phyloP scores from a whole-genome alignment of 2,888 invertebrate species.

The Harpalus rufipes region DNA sequence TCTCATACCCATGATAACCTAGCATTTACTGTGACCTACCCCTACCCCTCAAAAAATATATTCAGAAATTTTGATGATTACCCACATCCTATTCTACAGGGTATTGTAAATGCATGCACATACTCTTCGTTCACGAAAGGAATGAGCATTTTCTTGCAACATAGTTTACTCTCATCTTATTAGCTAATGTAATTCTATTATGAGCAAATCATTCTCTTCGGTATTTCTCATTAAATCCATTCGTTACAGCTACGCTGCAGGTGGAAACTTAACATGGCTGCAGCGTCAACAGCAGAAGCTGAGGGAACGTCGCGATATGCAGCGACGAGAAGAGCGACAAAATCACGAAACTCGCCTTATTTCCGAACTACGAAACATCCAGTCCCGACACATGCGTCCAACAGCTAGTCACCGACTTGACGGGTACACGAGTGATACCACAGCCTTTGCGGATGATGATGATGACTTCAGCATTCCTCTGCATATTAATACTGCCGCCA shows the following conservation, averaged over 20 bases:
- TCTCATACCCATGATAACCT: too few relatives aligned
- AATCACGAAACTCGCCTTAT: slow-evolving; percentile 84
- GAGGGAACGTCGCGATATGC: slow-evolving; percentile 86
- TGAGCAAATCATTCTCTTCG: not conserved
- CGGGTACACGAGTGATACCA: slow-evolving; percentile 89
- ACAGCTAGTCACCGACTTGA: slow-evolving; percentile 81
- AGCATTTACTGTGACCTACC: too few relatives aligned
- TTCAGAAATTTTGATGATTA: too few relatives aligned
- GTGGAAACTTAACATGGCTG: slow-evolving; percentile 84
- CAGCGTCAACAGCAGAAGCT: slow-evolving; percentile 91
- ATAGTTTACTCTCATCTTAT: not conserved
- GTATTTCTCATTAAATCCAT: not conserved
- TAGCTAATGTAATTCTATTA: not conserved
- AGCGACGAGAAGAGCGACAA: slow-evolving; percentile 85
- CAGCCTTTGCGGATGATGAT: slow-evolving; percentile 88
- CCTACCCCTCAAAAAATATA: too few relatives aligned
- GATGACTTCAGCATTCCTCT: slow-evolving; percentile 85
- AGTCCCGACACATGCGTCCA: slow-evolving; percentile 76
- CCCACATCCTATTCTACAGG: too few relatives aligned
- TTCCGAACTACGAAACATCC: slow-evolving; percentile 80
- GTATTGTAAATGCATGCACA: too few relatives aligned
- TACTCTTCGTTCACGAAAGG: too few relatives aligned
- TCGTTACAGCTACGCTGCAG: slow-evolving; percentile 72
- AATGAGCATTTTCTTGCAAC: too few relatives aligned
- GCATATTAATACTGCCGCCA: slow-evolving; percentile 81